These are phyloP conservation scores for Sesamia inferens DNA, from an alignment of 2,888 invertebrate species.

Conservation along the genomic window DNA sequence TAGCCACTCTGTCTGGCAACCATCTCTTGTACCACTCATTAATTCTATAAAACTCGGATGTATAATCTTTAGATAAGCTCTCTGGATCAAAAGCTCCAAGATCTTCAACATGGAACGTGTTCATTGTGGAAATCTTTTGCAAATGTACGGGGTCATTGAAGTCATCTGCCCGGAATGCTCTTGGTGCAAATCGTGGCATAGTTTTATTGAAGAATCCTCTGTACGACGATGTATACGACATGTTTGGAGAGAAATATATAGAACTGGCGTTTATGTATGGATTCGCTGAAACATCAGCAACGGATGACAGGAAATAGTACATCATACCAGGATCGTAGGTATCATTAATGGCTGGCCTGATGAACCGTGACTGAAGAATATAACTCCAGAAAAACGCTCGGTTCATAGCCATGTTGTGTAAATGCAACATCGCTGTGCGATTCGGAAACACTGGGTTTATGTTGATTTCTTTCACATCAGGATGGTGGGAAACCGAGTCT, in stretches of 20 bases:
- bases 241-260: conserved; percentile 98
- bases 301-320: conserved; percentile 98
- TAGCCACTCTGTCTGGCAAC: conserved; percentile 96
- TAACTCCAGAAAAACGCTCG: conserved; percentile 99
- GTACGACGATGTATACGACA: conserved; percentile 98
- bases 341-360: conserved; percentile 96
- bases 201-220: conserved; percentile 99
- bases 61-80: conserved; percentile 96
- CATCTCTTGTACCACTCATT: conserved; percentile 98
- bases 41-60: conserved; percentile 96
- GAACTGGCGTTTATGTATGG: conserved; percentile 97
- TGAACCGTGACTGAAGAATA: conserved; percentile 96
- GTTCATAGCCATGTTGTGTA: conserved; percentile 99
- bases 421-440: conserved; percentile 96
- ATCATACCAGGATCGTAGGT: conserved; percentile 99
- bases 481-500: conserved; percentile 96
- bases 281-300: conserved; percentile 98
- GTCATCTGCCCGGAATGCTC: conserved; percentile 97
- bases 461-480: conserved; percentile 97
- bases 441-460: conserved; percentile 98
- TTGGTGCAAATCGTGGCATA: conserved; percentile 97
- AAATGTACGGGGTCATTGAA: conserved; percentile 98
- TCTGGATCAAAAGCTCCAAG: conserved; percentile 95
- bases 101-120: conserved; percentile 96
- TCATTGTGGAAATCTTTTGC: conserved; percentile 98